A percentile compares a stretch with the other conserved stretches of the same genome.
Conservation (phyloP, 2,888 invertebrate genomes). For the Drosophila mimetica region DNA sequence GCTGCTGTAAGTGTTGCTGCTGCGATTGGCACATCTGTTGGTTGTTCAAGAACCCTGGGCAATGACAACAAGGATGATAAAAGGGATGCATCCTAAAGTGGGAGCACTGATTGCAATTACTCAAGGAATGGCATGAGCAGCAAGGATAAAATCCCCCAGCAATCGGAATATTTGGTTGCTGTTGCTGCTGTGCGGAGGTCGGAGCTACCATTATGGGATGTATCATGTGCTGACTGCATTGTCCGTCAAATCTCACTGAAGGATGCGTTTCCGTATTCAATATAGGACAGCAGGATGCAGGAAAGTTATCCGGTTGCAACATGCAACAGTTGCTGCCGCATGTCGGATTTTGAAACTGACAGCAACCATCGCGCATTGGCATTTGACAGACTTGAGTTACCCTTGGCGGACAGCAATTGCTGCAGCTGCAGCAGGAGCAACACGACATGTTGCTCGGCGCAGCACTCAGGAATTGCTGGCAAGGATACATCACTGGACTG, state of each 20-base stretch:
- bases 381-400: constrained; percentile 6
- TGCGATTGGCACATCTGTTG: constrained; percentile 8
- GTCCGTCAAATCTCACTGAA: neutral
- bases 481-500: constrained; percentile 18
- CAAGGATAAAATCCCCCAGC: neutral
- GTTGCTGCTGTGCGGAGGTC: neutral
- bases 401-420: constrained; percentile 33
- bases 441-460: constrained; percentile 5
- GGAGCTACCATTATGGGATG: neutral
- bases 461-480: constrained; percentile 32
- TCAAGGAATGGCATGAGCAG: constrained; percentile 23
- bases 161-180: neutral
- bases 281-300: constrained; percentile 3
- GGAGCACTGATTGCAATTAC: constrained; percentile 12
- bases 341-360: constrained; percentile 3
- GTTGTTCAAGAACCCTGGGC: neutral
- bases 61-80: constrained; percentile 9
- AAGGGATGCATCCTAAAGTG: constrained; percentile 12
- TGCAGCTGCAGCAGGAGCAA: constrained; percentile 37
- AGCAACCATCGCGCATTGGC: constrained; percentile 5
- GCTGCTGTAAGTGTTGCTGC: neutral
- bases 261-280: neutral
- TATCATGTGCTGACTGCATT: constrained; percentile 2
- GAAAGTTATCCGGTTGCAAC: constrained; percentile 20
- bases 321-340: constrained; percentile 36